A percentile compares a stretch with the other conserved stretches of the same genome.
phyloP scores from a whole-genome alignment of 2,797 vertebrate genomes.

The Denticeps clupeoides region DNA sequence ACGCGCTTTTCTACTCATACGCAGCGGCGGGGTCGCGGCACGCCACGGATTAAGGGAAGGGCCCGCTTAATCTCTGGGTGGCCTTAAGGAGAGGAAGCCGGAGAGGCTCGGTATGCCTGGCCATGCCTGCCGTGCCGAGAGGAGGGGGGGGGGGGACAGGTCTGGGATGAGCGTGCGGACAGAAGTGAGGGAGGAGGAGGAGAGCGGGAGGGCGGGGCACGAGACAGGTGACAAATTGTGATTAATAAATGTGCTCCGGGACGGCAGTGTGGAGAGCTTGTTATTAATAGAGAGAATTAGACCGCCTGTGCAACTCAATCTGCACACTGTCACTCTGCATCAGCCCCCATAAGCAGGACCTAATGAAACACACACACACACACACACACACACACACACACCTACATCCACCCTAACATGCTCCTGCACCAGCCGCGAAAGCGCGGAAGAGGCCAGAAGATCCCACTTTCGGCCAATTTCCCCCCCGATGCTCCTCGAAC shows the following conservation, averaged over 20 bases:
- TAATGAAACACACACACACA: constrained; percentile 55
- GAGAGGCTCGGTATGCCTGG: constrained; percentile 56
- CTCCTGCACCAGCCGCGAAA: no score
- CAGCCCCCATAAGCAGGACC: constrained; percentile 66
- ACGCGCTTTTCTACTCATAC: no score
- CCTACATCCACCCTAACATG: constrained; percentile 5
- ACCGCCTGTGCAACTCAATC: constrained; percentile 71
- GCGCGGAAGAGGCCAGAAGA: no score
- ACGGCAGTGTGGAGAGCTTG: constrained; percentile 56
- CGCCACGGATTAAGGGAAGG: no score
- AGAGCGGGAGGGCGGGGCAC: constrained; percentile 45
- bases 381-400: background rate
- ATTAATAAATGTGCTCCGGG: constrained; percentile 73
- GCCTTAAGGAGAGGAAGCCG: constrained; percentile 25
- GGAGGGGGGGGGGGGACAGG: constrained; percentile 37
- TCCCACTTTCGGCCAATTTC: constrained; percentile 9
- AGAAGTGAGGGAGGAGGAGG: constrained; percentile 24
- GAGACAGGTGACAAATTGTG: constrained; percentile 74
- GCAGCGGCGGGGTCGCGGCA: no score
- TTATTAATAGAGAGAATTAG: constrained; percentile 78
- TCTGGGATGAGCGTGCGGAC: constrained; percentile 50
- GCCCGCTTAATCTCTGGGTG: constrained; percentile 10
- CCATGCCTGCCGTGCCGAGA: constrained; percentile 52
- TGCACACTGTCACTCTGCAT: constrained; percentile 73
- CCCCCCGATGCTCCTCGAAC: constrained; percentile 9